Percentiles rank a stretch among this genome's conserved stretches.
Conservation (phyloP, 2,113 vertebrate genomes). For the Thomomys bottae region DNA sequence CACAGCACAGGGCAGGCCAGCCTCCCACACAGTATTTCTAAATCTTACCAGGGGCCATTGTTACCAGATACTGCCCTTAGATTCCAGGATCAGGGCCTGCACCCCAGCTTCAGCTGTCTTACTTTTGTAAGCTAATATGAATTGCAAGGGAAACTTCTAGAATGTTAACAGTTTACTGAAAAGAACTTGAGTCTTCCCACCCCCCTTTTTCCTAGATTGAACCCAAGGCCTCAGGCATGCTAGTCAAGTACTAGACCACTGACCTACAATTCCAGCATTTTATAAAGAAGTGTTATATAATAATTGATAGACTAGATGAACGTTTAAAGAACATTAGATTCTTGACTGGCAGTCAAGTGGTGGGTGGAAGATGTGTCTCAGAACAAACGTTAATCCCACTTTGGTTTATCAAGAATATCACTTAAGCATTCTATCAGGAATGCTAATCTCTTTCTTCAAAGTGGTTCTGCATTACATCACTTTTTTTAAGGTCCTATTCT, state of each 20-base stretch:
- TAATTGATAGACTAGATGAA: constrained; percentile 25
- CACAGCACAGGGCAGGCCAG: background rate
- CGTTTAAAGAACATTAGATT: constrained; percentile 59
- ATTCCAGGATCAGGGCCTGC: background rate
- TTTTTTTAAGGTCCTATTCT: background rate
- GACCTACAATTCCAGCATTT: background rate
- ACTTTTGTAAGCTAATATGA: constrained; percentile 9
- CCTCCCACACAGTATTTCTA: background rate
- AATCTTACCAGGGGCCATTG: background rate
- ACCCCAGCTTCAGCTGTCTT: background rate
- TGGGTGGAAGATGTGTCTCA: constrained; percentile 43
- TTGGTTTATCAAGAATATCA: constrained; percentile 63
- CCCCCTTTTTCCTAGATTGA: background rate
- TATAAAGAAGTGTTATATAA: constrained; percentile 46
- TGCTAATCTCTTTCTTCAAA: constrained; percentile 46
- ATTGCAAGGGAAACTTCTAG: constrained; percentile 14
- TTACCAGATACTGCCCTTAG: background rate
- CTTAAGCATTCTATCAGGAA: constrained; percentile 50
- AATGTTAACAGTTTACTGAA: background rate
- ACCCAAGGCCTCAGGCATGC: background rate
- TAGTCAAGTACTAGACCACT: background rate
- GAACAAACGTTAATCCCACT: constrained; percentile 55
- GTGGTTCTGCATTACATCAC: background rate
- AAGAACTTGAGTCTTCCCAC: background rate
- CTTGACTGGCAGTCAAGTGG: constrained; percentile 65